These are phyloP conservation scores for Eulithis prunata DNA, from an alignment of 2,888 invertebrate genomes.

Conservation along the genomic window DNA sequence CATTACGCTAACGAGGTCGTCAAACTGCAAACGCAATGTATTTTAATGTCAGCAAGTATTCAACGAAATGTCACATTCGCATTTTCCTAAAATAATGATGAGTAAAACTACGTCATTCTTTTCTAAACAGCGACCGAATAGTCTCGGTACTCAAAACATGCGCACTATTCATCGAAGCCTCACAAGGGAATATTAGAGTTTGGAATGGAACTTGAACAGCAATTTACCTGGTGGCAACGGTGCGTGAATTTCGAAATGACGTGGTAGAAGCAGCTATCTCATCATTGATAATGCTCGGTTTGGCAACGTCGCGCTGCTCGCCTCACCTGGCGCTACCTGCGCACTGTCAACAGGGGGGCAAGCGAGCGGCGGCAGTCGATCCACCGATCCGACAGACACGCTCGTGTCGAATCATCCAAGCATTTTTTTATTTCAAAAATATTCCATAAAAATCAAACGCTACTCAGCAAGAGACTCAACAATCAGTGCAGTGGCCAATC, in stretches of 20 bases:
- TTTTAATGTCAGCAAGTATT: slow-evolving; percentile 33
- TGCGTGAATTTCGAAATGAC: slow-evolving; percentile 67
- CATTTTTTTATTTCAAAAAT: slow-evolving; percentile 54
- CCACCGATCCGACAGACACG: slow-evolving; percentile 70
- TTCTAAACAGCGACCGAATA: slow-evolving; percentile 36
- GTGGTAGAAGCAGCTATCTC: slow-evolving; percentile 73
- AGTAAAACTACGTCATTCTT: slow-evolving; percentile 29
- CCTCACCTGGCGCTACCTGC: slow-evolving; percentile 82
- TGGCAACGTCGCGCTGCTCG: slow-evolving; percentile 81
- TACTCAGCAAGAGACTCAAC: slow-evolving; percentile 43
- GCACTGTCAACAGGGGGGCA: slow-evolving; percentile 81
- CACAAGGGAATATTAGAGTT: slow-evolving; percentile 43
- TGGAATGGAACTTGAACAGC: slow-evolving; percentile 51
- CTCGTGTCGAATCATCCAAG: slow-evolving; percentile 61
- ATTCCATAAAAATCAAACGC: slow-evolving; percentile 58
- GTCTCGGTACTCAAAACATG: slow-evolving; percentile 48
- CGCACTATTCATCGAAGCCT: slow-evolving; percentile 55
- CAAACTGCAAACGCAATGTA: slow-evolving; percentile 58
- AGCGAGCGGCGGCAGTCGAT: slow-evolving; percentile 72
- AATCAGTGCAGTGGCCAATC: slow-evolving; percentile 44
- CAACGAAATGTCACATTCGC: slow-evolving; percentile 43
- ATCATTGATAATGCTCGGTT: slow-evolving; percentile 81
- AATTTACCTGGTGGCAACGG: slow-evolving; percentile 63
- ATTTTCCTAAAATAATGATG: slow-evolving; percentile 42
- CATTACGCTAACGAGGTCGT: slow-evolving; percentile 52